Evolutionary conservation across 1,140 invertebrate genomes (phyloP).

Genomic region (Papilio machaon): DNA sequence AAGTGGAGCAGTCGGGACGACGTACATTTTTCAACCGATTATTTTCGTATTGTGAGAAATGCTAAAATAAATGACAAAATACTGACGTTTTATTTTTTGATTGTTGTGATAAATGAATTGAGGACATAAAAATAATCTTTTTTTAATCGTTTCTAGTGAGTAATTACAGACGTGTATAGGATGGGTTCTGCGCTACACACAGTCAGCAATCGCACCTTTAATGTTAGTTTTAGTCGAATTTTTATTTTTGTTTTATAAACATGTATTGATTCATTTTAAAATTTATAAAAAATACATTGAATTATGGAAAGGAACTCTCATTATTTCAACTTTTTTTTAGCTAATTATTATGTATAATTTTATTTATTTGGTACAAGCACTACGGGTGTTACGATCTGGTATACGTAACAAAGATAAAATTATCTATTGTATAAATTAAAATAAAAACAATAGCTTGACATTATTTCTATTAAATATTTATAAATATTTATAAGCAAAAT

Average conservation of each 20-base stretch:
- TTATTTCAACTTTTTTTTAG: not conserved
- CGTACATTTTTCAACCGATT: constrained; percentile 38
- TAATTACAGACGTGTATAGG: too few relatives aligned
- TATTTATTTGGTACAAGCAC: not conserved
- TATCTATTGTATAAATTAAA: not conserved
- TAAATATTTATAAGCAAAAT: constrained; percentile 20
- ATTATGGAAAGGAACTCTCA: too few relatives aligned
- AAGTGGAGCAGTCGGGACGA: constrained; percentile 55
- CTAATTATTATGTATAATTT: not conserved
- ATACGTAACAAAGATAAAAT: not conserved
- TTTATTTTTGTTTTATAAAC: too few relatives aligned
- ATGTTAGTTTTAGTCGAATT: too few relatives aligned
- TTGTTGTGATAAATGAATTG: not conserved
- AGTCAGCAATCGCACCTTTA: too few relatives aligned
- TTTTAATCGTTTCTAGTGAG: too few relatives aligned
- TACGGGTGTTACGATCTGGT: not conserved
- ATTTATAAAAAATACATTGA: too few relatives aligned
- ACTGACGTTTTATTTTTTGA: constrained; percentile 23
- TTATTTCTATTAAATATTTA: constrained; percentile 8
- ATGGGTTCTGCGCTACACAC: too few relatives aligned
- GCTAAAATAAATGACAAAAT: constrained; percentile 20
- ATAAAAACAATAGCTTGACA: not conserved
- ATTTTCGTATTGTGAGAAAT: not conserved
- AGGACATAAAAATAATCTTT: not conserved
- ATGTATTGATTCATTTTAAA: too few relatives aligned